Base-by-base conservation (phyloP, 2,888 invertebrate genomes). In the Metalampra italica region DNA sequence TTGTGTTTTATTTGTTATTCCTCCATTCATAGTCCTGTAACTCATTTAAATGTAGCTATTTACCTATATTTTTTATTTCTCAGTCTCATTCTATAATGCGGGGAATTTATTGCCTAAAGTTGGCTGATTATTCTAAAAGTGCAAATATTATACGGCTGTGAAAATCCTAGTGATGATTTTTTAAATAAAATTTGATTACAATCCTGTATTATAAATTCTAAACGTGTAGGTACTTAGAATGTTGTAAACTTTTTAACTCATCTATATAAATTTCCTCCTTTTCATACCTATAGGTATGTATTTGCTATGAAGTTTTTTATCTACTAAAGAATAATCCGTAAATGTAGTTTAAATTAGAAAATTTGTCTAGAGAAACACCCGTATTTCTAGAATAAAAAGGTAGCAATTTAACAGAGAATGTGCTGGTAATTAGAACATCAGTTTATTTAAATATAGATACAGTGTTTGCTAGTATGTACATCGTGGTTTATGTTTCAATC, bases 81-180 rank as follows among this genome's bases (percentile, higher is more conserved):
- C 34, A 34, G 34, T 11, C 34, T 44, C 29, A 29, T 32, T 22
- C 22, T 22, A 22, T 3, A 22, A 2, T 3, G 3, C 3, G 22
- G 22, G 22, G 5, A 2, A 22, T 2, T 22, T 22, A 22, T 22
- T 22, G 22, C 22, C 22, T 22, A 22, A 22, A 22, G 22, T 3
- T 22, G 22, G 22, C 5, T 22, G 22, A 22, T 9, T 29, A 40
- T 49, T 51, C 39, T 14, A 50, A 69, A 64, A 75, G 78, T 81
- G 66, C 74, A 78, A 78, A 71, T 59, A 70, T 59, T 57, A 56
- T 50, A 69, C 68, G 82, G 82, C 82, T 82, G 82, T 82, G 82
- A 82, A 68, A 61, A 57, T 65, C 55, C 52, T 68, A 69, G 75
- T 80, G 68, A 74, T 77, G 62, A 67, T 63, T 78, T 77, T 78